Percentiles rank a stretch among this genome's conserved stretches.
These are phyloP conservation scores for Mechanitis mazaeus DNA, from an alignment of 2,888 invertebrate species.

Conservation along the genomic window DNA sequence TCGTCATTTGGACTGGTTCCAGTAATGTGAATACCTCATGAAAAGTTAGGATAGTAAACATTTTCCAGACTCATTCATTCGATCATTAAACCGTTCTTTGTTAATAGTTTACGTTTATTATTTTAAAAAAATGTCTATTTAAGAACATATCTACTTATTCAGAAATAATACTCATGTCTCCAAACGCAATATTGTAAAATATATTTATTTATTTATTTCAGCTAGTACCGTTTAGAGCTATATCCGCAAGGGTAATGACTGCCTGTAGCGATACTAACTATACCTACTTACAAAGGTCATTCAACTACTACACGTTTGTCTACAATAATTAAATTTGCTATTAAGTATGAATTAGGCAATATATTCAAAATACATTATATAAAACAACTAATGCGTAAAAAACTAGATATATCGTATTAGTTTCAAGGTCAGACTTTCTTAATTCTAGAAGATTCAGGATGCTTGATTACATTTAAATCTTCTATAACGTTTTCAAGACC, in stretches of 20 bases:
- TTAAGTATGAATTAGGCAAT: slow-evolving; percentile 25
- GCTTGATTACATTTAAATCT: no score
- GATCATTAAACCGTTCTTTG: slow-evolving; percentile 14
- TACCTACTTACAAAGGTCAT: slow-evolving; percentile 42
- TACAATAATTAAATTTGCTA: slow-evolving; percentile 61
- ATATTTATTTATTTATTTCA: not conserved
- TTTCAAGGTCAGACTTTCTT: no score
- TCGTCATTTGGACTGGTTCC: slow-evolving; percentile 59
- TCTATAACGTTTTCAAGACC: not conserved
- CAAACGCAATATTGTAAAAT: no score
- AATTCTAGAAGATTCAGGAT: no score
- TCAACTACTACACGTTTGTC: slow-evolving; percentile 54
- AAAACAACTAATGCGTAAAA: not conserved
- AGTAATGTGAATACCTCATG: slow-evolving; percentile 41
- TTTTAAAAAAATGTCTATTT: not conserved
- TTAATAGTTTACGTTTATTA: not conserved
- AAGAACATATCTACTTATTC: not conserved
- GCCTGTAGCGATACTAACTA: slow-evolving; percentile 32
- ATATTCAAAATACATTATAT: not conserved
- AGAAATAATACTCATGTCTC: no score
- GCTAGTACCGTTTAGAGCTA: slow-evolving; percentile 6
- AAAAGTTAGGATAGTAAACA: slow-evolving; percentile 29
- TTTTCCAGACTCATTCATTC: slow-evolving; percentile 22
- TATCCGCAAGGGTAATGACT: slow-evolving; percentile 33
- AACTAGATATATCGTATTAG: not conserved